Evolutionary conservation across 2,113 vertebrate species (phyloP).

Genomic region (Pygoscelis antarcticus): DNA sequence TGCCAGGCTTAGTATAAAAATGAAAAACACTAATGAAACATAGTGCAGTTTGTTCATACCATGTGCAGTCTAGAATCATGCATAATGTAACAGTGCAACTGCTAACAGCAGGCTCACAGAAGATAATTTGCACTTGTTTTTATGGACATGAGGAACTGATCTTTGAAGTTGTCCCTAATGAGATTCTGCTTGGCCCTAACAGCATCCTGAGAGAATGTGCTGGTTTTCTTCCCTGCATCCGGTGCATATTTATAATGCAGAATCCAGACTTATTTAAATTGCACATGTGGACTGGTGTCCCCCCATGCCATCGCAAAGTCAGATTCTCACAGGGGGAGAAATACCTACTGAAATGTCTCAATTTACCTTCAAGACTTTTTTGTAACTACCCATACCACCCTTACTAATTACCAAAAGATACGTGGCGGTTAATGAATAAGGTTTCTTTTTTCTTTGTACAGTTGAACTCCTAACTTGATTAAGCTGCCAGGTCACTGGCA

Average conservation of each 20-base stretch:
- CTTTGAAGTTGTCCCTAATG: constrained; percentile 85
- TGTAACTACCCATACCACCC: neutral
- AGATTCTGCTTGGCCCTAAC: constrained; percentile 81
- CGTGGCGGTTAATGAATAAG: neutral
- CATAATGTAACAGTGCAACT: constrained; percentile 80
- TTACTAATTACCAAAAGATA: neutral
- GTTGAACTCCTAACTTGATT: neutral
- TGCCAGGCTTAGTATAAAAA: constrained; percentile 63
- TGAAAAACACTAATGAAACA: constrained; percentile 51
- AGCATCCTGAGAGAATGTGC: constrained; percentile 78
- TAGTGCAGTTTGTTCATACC: constrained; percentile 24
- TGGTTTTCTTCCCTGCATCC: constrained; percentile 73
- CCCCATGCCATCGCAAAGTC: neutral
- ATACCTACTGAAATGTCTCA: neutral
- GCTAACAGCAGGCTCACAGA: constrained; percentile 80
- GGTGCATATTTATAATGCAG: constrained; percentile 73
- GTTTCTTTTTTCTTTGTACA: neutral
- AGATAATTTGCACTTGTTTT: constrained; percentile 87
- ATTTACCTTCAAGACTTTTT: neutral
- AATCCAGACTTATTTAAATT: constrained; percentile 68
- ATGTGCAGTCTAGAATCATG: constrained; percentile 72
- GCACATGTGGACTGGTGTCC: constrained; percentile 48
- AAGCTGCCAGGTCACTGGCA: neutral
- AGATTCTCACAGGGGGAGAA: constrained; percentile 17
- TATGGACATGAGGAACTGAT: constrained; percentile 81